Evolutionary conservation across 2,113 vertebrate genomes (phyloP), one percentile per base, ranked within the genome.

Genomic region (Channa argus): DNA sequence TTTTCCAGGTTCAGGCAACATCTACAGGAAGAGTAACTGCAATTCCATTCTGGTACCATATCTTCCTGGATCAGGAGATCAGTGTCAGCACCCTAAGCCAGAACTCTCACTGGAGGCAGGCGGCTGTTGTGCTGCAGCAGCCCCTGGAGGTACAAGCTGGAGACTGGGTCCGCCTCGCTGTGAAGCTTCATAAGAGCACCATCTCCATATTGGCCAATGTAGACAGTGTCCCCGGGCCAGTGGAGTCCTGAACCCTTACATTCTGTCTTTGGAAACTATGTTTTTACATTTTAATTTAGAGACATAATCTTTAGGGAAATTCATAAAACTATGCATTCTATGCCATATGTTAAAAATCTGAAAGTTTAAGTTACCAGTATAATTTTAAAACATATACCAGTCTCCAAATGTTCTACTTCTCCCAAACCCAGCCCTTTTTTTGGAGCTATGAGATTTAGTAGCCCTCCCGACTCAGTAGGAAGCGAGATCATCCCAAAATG

Each of bases 91-190:
- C 97, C 8, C 95, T 96, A 6, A 92, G 89, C 67, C 90, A 93
- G 45, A 92, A 92, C 70, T 99, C 98, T 0, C 97, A 98, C 90
- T 99, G 97, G 97, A 99, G 97, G 89, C 97, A 99, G 88, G 98
- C 96, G 0, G 97, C 98, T 0, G 96, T 95, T 46, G 96, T 99
- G 76, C 90, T 99, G 4, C 95, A 97, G 68, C 86, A 93, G 34
- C 96, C 98, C 2, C 89, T 98, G 70, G 82, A 84, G 46, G 97
- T 98, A n/a, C 84, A 85, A 13, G 72, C 24, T 3, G 96, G 96
- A 54, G 94, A 97, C 45, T 95, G 95, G 82, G 91, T 99, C 45
- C 39, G 84, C 14, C 96, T 99, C 10, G 65, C 71, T 0, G 86
- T 98, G 71, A 95, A 95, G 65, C 94, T 98, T 53, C 96, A 96